phyloP scores from a whole-genome alignment of 2,888 invertebrate species.

The Luperina testacea region DNA sequence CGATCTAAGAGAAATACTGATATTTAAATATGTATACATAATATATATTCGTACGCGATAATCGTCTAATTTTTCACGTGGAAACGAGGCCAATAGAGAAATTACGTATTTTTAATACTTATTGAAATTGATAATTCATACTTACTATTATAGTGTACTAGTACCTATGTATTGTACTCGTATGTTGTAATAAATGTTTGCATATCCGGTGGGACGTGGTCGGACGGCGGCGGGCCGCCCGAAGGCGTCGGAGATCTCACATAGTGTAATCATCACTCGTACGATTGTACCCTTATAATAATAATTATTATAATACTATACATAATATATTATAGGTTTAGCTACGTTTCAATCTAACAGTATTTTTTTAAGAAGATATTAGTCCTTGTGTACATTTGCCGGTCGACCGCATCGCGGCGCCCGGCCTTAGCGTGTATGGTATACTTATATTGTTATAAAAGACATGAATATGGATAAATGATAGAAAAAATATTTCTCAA shows the following conservation, averaged over 20 bases:
- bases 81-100: slow-evolving; percentile 89
- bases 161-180: slow-evolving; percentile 82
- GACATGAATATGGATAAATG: slow-evolving; percentile 88
- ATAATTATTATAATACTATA: slow-evolving; percentile 84
- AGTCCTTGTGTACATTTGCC: slow-evolving; percentile 89
- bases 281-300: slow-evolving; percentile 88
- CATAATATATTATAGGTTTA: slow-evolving; percentile 87
- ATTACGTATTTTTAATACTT: slow-evolving; percentile 89
- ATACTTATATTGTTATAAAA: slow-evolving; percentile 89
- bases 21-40: slow-evolving; percentile 89
- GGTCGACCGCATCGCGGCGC: slow-evolving; percentile 82
- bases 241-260: slow-evolving; percentile 89
- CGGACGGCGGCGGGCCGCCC: slow-evolving; percentile 87
- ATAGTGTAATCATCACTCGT: slow-evolving; percentile 88
- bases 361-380: slow-evolving; percentile 91
- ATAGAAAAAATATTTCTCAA: slow-evolving; percentile 89
- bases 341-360: slow-evolving; percentile 90
- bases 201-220: slow-evolving; percentile 89
- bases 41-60: slow-evolving; percentile 89
- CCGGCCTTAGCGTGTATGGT: slow-evolving; percentile 87
- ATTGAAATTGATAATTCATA: slow-evolving; percentile 89
- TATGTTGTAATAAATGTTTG: slow-evolving; percentile 85
- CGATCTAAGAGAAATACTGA: slow-evolving; percentile 88
- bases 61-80: slow-evolving; percentile 89
- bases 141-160: slow-evolving; percentile 86